Base-by-base conservation (phyloP, 2,888 invertebrate species). In the Drepanosiphum platanoidis region DNA sequence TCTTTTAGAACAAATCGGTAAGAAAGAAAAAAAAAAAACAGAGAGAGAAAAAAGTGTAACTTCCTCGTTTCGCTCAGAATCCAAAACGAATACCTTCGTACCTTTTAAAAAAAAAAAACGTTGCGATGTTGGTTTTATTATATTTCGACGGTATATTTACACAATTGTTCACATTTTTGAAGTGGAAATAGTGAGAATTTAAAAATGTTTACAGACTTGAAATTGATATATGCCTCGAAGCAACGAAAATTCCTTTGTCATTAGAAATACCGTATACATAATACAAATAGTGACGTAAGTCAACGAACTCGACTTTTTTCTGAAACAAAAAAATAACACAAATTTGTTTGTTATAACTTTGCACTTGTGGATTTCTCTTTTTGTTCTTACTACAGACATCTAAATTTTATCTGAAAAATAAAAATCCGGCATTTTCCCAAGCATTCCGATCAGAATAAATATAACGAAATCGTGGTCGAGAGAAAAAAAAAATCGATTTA, bases 171-270 rank as follows among this genome's bases (percentile, higher is more conserved):
- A 39, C 8, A 18, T 61, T 61, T 58, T 58, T 39, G 30, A 36
- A 77, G 77, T 77, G 36, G 30, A 18, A 77, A 61, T 61, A 61
- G 61, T 61, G 18, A 61, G 18, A 77, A 39, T 30, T 61, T 27
- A 36, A 77, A 75, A 61, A 61, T 61, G 36, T 61, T 77, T 77
- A 39, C 39, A 36, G 27, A 64, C 39, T 61, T 77, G 39, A 61
- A 77, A 58, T 77, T 18, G 27, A 77, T 39, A n/a, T 27, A n/a
- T 13, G 52, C 34, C n/a, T 11, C 3, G 8, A 11, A 61, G 3
- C 27, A 27, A 75, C 27, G 36, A 4, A 27, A 36, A 61, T 7
- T 36, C 36, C 3, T 32, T 58, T 7, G 18, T 15, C 61, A 27
- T 61, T 64, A 27, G 4, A 64, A n/a, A 64, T 27, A 77, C 15